Evolutionary conservation across 2,888 invertebrate species (phyloP), one percentile per base, ranked within the genome.

Genomic region (Dasysyrphus albostriatus): DNA sequence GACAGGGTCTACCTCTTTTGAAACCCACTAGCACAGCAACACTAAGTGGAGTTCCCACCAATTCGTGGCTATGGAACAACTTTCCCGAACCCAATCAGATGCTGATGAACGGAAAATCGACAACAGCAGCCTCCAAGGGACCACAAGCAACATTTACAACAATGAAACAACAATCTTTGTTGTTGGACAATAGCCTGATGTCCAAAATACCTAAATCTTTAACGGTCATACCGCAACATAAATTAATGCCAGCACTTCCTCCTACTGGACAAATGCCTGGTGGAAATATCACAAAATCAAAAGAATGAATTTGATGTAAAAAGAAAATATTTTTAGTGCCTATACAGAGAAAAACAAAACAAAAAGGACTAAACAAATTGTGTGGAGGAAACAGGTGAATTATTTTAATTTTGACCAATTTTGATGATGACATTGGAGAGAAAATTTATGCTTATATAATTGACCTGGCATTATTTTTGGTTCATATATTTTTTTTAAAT

Each of bases 181-280:
- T 91, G 42, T 89, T 92, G 29, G 92, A 92, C 63, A 91, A 90
- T 58, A 88, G 94, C 91, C 93, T 95, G 73, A 93, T 97, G 93
- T 96, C 96, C 65, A 96, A 96, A 92, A 96, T 97, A 91, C 97
- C 97, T 37, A 96, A 96, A 91, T 96, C 96, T 2, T 91, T 97
- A 88, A 97, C 97, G 0, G 96, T 97, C 73, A 96, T 97, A 90
- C 96, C 96, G 12, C 96, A 96, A 81, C 92, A 92, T 63, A 92
- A 91, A 75, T 82, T 90, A 51, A 89, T 91, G 90, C 88, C 88
- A 74, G 69, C 79, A 24, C 12, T 4, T 29, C 56, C 69, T 6
- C 47, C 37, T 5, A 51, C 58, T 44, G 61, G 70, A 37, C 32
- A 77, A n/a, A 42, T 24, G 14, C 5, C 16, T 44, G 32, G 44